Base-by-base conservation (phyloP, 1,140 invertebrate species). In the Argopecten irradians region DNA sequence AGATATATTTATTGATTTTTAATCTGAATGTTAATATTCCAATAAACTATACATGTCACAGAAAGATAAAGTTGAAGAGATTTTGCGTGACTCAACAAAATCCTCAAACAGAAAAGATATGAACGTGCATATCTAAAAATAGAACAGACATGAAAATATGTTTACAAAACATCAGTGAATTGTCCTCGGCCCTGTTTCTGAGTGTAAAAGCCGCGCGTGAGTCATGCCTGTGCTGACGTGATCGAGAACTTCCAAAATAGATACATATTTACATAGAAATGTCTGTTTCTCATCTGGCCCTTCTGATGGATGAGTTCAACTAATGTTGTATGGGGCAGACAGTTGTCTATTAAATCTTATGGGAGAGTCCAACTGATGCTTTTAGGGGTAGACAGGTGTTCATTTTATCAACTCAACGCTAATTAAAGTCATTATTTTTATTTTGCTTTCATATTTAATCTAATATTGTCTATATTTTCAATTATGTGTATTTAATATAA, bases 101-200 rank as follows among this genome's bases (percentile, higher is more conserved):
- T 8, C 13, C 2, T 46, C 13, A 46, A 46, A 19, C 43, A 46
- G 43, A 19, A 46, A 46, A 46, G 22, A 14, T 19, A 46, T 46
- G 55, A 28, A 71, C 55, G 55, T 71, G 55, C 55, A 71, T 71
- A 71, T 71, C 55, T 71, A 71, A 71, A 71, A 71, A 71, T 71
- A 71, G 55, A n/a, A 0, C 55, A 71, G 55, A 71, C 55, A 71
- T 71, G n/a, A 28, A 28, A 71, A 71, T 11, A 71, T 71, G n/a
- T 71, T 71, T 71, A 71, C 55, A 71, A 71, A 71, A 71, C 55
- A 71, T 22, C 1, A 11, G 22, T 71, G 8, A 71, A 71, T 71
- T 71, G 55, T 71, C 55, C 55, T 28, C 55, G n/a, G 28, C 55
- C 55, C 16, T 28, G 55, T 71, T 71, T 71, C 55, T 16, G n/a